Base-by-base conservation (phyloP, 2,113 vertebrate species). In the Rhegmatorhina hoffmannsi region DNA sequence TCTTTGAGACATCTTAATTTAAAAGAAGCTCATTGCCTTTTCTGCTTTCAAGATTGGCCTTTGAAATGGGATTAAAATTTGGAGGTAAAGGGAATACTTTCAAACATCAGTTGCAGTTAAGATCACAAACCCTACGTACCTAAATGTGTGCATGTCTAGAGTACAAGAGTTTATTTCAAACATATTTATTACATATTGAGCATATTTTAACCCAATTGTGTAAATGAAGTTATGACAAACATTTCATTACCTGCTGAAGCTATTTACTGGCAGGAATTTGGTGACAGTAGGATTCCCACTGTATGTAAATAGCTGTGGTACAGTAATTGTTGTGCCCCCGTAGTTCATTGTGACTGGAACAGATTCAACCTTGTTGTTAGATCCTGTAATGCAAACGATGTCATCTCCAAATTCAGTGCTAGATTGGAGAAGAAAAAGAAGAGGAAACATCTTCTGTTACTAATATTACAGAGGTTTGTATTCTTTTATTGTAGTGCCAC, bases 161-260 rank as follows among this genome's bases (percentile, higher is more conserved):
- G 20, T 31, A 68, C 12, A 38, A 31, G 33, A 83, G 20, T 33
- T 87, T 49, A 90, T 92, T 88, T 72, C 34, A 40, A 80, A 81
- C 11, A 33, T n/a, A n/a, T 63, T 87, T 50, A 68, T 25, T 46
- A 69, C 1, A 34, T 34, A 49, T 31, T 26, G 53, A 13, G 46
- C 34, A 34, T 63, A 87, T 64, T 78, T 89, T 66, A 83, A 93
- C 5, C 6, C n/a, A n/a, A 34, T 33, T 81, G 43, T 81, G 43
- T 62, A 56, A 68, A 86, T 46, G 18, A 95, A 90, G 34, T 36
- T 68, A 64, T 10, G 56, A 74, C 36, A 92, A 92, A 87, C 9
- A 55, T 82, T 92, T 91, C 59, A 87, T 96, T 94, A 99, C 99
- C 99, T 99, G 31, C 97, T 56, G 59, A 99, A 99, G 97, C 99